Evolutionary conservation across 37 sponge, comb jelly and placozoan species (phyloP), one percentile per base, ranked within the genome.

Genomic region (Tethya wilhelma): DNA sequence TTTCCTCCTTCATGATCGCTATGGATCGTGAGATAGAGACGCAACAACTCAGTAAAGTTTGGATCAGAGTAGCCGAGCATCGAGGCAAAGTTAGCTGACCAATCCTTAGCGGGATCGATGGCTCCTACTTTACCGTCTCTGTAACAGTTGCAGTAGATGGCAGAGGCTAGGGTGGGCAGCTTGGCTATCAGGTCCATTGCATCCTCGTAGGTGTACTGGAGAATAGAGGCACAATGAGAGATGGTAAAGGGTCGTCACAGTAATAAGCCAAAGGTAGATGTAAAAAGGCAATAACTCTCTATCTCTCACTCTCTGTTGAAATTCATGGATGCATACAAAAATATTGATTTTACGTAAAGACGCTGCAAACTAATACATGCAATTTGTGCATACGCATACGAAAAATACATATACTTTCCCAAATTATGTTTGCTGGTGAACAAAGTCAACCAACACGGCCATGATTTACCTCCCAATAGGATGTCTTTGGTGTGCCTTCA

Each of bases 1-100:
- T 98, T 98, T 38, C 99, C 99, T 33, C 99, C 99, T 78, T 98
- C 99, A 68, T 98, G 99, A 80, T 98, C 99, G 30, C 80, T 84
- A 79, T 98, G 99, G 74, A 98, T 98, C 59, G 96, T 96, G 23
- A 98, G 91, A 75, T 98, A 98, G 53, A 98, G 96, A 0, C 99
- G 69, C 86, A 98, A 75, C 56, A 96, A 87, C 68, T 98, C 98
- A 14, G 83, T 87, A 72, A 92, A 92, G 69, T 74, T 65, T 2
- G 79, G 75, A 58, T 87, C 67, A 26, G 82, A 66, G 31, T 82
- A 92, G 40, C 99, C 99, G 59, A 98, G 87, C 96, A 98, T 96
- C 84, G 79, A 59, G 59, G 99, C 77, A 74, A 96, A 98, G 85
- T 98, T 98, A 53, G 94, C 94, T 20, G 94, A 90, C 96, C 96